A percentile compares a stretch with the other conserved stretches of the same genome.
Evolutionary conservation across 1,140 invertebrate species (phyloP).

Genomic region (Orussus abietinus): DNA sequence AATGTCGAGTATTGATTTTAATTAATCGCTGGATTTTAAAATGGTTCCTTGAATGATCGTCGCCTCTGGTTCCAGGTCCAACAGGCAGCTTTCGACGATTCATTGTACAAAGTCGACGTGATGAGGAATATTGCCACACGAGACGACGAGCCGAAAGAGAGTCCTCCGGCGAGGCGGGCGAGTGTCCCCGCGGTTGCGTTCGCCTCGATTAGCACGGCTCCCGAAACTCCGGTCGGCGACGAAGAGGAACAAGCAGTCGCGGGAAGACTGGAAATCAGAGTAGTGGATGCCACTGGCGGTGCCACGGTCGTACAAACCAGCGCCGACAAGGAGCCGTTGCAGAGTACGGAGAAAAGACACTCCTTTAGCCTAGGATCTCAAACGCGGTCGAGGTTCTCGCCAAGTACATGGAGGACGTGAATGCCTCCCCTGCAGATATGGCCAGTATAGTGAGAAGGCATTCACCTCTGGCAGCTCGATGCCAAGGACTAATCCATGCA

Average conservation of each 20-base stretch:
- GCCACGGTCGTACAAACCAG: conserved; percentile 51
- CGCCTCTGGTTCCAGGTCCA: too few species aligned
- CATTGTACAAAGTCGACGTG: conserved; percentile 76
- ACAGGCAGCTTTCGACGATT: conserved; percentile 81
- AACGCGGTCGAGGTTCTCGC: too few species aligned
- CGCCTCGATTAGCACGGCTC: conserved; percentile 19
- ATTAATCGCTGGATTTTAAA: too few species aligned
- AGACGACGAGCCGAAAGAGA: conserved; percentile 33
- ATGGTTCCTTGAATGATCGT: too few species aligned
- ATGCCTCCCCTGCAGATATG: too few species aligned
- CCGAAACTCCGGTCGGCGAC: conserved; percentile 33
- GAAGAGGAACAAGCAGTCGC: conserved; percentile 63
- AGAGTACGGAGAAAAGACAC: too few species aligned
- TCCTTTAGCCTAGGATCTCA: too few species aligned
- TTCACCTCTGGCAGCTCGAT: too few species aligned
- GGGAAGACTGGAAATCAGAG: conserved; percentile 76
- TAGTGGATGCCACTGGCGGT: conserved; percentile 57
- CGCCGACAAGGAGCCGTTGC: conserved; percentile 46
- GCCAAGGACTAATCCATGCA: too few species aligned
- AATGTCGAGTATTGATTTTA: too few species aligned
- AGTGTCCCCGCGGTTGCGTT: conserved; percentile 43
- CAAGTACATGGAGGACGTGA: too few species aligned
- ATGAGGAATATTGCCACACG: conserved; percentile 70
- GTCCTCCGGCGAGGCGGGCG: conserved; percentile 27
- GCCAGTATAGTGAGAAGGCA: too few species aligned